Evolutionary conservation across 1,140 invertebrate genomes (phyloP), one percentile per base, ranked within the genome.

Genomic region (Battus philenor): DNA sequence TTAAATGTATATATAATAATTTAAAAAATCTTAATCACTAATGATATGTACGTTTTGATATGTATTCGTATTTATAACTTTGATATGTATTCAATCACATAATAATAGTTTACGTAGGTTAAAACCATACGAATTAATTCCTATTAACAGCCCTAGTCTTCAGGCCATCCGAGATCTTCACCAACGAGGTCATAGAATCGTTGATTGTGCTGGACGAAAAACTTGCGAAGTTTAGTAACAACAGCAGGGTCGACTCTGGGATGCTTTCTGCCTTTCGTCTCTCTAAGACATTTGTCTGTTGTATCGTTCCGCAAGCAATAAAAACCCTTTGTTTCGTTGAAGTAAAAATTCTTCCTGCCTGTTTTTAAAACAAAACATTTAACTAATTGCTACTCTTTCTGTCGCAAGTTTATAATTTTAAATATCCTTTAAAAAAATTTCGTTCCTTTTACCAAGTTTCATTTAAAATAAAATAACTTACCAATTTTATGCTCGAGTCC

Each of bases 311-410:
- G 89, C 50, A 99, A 89, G 82, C 98, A 99, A 67, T 97, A 98
- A 86, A 99, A 99, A 2, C 97, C 97, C 83, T 98, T 98, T 9
- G 96, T 97, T 75, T 95, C 92, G 84, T 99, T 98, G 84, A 98
- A 97, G 79, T 97, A 97, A 86, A 99, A 99, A 85, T 99, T 95
- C 59, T 94, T 93, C 54, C 94, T 91, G 7, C 91, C 92, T 85
- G 64, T 71, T 61, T 12, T 26, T n/a, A 36, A 30, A 30, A 41
- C 15, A 30, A 15, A 2, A 5, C 12, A 26, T 15, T 18, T 29
- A 1, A 17, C 5, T 10, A 27, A 34, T 18, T 2, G 6, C 18
- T 20, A 20, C 18, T 20, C 6, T 20, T 3, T 20, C 6, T 20
- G 2, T 6, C 6, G 6, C 18, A 6, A 3, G 18, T 20, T 20